Conservation (phyloP, 2,888 invertebrate genomes). For the Euplexia lucipara region DNA sequence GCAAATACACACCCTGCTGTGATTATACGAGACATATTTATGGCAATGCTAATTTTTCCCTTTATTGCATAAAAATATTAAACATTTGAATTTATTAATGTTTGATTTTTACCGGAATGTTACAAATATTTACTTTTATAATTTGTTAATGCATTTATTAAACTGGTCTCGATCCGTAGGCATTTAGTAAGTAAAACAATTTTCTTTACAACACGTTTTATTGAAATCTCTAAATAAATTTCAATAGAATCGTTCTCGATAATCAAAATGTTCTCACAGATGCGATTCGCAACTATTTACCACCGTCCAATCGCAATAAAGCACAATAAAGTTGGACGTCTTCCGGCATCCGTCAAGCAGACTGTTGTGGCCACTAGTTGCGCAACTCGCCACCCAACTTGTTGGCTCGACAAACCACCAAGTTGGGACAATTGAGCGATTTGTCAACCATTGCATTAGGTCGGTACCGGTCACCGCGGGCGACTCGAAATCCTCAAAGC, state of each 20-base stretch:
- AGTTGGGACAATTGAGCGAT: conserved; percentile 89
- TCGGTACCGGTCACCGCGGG: conserved; percentile 79
- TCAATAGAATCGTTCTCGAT: conserved; percentile 68
- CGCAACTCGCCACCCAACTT: conserved; percentile 85
- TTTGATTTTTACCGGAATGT: conserved; percentile 46
- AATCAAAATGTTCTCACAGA: conserved; percentile 74
- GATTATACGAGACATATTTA: conserved; percentile 72
- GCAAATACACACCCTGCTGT: conserved; percentile 74
- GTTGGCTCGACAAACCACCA: conserved; percentile 78
- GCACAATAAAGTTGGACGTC: conserved; percentile 84
- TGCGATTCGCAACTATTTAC: conserved; percentile 76
- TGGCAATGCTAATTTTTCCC: conserved; percentile 61
- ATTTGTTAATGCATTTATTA: conserved; percentile 41
- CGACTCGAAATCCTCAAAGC: conserved; percentile 74
- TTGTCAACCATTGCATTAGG: conserved; percentile 88
- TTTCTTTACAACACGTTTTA: conserved; percentile 47
- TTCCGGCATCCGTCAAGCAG: conserved; percentile 87
- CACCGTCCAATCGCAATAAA: conserved; percentile 84
- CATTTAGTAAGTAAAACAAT: conserved; percentile 29
- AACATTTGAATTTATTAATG: conserved; percentile 51
- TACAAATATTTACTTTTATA: conserved; percentile 47
- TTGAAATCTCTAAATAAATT: conserved; percentile 62
- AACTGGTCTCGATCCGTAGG: conserved; percentile 30
- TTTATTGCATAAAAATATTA: conserved; percentile 55
- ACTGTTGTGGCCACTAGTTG: conserved; percentile 79